Base-by-base conservation (phyloP, 2,797 vertebrate genomes). In the Scleropages formosus region DNA sequence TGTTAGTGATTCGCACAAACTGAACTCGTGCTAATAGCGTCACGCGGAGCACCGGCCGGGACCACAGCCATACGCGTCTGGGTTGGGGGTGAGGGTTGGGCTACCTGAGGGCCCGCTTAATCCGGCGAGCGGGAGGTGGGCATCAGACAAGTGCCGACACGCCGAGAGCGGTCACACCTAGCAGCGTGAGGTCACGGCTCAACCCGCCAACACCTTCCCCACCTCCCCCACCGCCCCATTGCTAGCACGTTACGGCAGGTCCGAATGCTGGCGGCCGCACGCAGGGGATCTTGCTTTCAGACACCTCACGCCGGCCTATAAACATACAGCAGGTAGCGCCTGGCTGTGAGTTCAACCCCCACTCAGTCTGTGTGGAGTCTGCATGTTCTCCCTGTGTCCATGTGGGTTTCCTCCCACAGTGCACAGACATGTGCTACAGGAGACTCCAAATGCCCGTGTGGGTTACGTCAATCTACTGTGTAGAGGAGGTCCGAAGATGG, bases 131-230 rank as follows among this genome's bases (percentile, higher is more conserved):
- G 79, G 66, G 68, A 80, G 77, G 74, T 51, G 68, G 77, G 75
- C 83, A 56, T 80, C 79, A 77, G 80, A 79, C 74, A 56, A 85
- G 82, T 80, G 69, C 65, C 79, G 84, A 84, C 87, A 84, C 65
- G 81, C 73, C 71, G 63, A 60, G 58, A 13, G 22, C 13, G 65
- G 73, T 76, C 77, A 60, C 44, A 26, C 74, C 75, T 76, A 61
- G 49, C 70, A 70, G 31, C 10, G 31, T 20, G 24, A 64, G 64
- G 74, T 60, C 39, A 69, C 53, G 68, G 27, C 47, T 69, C 47
- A 51, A 24, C 49, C 26, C 46, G 26, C 16, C 46, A 27, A 27
- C 67, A 47, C 47, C 59, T 31, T 70, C 10, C 72, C 18, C n/a
- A 27, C 49, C 20, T 56, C 68, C 13, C 68, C 9, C n/a, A 24